Evolutionary conservation across 2,113 vertebrate genomes (phyloP), one percentile per base, ranked within the genome.

Genomic region (Cavia aperea): DNA sequence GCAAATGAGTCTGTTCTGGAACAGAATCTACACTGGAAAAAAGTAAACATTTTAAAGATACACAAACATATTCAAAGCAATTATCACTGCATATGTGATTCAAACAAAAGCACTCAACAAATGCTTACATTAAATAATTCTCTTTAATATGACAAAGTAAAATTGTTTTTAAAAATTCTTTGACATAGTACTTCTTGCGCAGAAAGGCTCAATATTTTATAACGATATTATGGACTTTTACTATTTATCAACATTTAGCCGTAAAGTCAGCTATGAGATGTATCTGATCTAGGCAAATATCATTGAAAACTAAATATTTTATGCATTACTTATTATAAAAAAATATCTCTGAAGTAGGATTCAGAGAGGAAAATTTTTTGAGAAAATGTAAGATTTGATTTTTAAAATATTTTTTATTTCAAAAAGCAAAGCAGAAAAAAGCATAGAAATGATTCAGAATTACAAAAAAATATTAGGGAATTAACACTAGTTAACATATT

Each of bases 211-310:
- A 91, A 65, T 43, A 77, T 88, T 93, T 93, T 49, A 86, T 43
- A 83, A n/a, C 70, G 12, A 36, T 13, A 79, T 8, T 36, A 54
- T 56, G 49, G 91, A 31, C 29, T 36, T 90, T 96, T 91, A 88
- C 94, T 95, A 93, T 96, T 97, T 96, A 95, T 92, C 95, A 97
- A 94, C 90, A 96, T 93, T 96, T 95, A 96, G 75, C 93, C 89
- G 95, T 93, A 82, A 91, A 90, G 94, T 94, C 92, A 96, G 91
- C 93, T 96, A 5, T 31, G 26, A 93, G 94, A 82, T 39, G 68
- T 8, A 33, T 12, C 8, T 16, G 65, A 73, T 2, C 3, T 39
- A 51, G 1, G 68, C 96, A 88, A 96, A 84, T 93, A 93, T 93
- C 93, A 94, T 39, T 90, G 93, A 97, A 96, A 97, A 92, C 77